These are phyloP conservation scores for Sebastes taczanowskii DNA, from an alignment of 2,797 vertebrate species.

Conservation along the genomic window DNA sequence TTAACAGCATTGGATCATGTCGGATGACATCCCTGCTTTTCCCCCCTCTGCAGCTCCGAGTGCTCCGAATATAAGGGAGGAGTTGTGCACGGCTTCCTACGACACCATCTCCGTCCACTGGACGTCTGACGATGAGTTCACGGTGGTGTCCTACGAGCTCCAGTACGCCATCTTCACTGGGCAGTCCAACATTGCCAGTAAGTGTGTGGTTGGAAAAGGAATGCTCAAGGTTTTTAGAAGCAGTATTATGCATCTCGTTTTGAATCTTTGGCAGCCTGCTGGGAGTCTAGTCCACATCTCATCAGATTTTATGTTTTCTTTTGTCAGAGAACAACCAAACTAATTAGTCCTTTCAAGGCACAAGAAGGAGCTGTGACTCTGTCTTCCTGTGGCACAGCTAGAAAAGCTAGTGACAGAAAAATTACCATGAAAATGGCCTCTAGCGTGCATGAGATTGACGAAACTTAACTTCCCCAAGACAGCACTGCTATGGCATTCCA, in stretches of 20 bases:
- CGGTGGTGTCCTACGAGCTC: constrained; percentile 97
- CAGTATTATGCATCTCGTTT: not conserved
- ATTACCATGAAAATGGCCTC: not conserved
- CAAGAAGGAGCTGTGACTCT: not conserved
- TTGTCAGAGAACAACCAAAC: not conserved
- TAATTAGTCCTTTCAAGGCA: not conserved
- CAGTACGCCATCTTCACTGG: constrained; percentile 98
- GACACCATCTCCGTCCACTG: constrained; percentile 98
- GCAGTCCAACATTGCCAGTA: constrained; percentile 96
- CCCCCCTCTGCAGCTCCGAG: constrained; percentile 86
- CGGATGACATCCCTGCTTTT: not conserved
- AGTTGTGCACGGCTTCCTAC: constrained; percentile 96
- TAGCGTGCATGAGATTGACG: not conserved
- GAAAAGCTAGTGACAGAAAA: not conserved
- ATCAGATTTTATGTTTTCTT: not conserved
- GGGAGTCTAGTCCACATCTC: not conserved
- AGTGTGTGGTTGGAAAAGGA: constrained; percentile 71
- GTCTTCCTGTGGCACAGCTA: not conserved
- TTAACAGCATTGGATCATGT: not conserved
- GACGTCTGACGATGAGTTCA: constrained; percentile 98
- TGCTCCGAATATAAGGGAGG: constrained; percentile 93
- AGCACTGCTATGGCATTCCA: not conserved
- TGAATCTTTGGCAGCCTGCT: not conserved
- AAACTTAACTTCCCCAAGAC: not conserved
- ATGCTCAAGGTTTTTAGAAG: not conserved